Percentiles rank a stretch among this genome's conserved stretches.
Conservation (phyloP, 2,888 invertebrate genomes). For the Polydesmus complanatus region DNA sequence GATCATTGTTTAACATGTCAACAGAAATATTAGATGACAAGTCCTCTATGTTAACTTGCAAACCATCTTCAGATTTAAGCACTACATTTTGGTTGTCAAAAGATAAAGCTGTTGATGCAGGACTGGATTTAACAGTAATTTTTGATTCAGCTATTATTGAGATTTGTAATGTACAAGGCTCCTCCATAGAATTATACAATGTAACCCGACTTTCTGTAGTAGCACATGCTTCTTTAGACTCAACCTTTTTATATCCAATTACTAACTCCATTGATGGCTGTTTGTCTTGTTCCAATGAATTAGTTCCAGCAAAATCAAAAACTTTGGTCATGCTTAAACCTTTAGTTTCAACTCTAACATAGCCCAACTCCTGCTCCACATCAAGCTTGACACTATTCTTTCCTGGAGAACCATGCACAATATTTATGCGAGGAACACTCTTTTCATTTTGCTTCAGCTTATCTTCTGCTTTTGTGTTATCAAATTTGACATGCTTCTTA, state of each 20-base stretch:
- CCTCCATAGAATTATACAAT: conserved; percentile 9
- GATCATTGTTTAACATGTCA: background rate
- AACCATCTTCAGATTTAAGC: background rate
- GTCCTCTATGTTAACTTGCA: background rate
- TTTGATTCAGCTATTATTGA: conserved; percentile 16
- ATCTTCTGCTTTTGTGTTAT: too few species aligned
- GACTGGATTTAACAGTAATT: conserved; percentile 14
- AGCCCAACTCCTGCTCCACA: conserved; percentile 1
- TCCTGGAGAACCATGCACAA: too few species aligned
- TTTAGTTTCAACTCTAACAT: conserved; percentile 4
- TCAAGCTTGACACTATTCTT: too few species aligned
- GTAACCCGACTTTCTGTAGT: conserved; percentile 16
- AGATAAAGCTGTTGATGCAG: background rate
- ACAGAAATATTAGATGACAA: background rate
- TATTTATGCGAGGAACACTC: too few species aligned
- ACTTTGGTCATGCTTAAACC: too few species aligned
- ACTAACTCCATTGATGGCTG: conserved; percentile 15
- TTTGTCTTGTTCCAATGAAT: background rate
- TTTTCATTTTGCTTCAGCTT: too few species aligned
- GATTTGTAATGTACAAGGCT: conserved; percentile 13
- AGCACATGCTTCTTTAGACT: conserved; percentile 17
- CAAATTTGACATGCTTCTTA: too few species aligned
- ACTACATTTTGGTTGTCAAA: background rate
- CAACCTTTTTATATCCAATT: conserved; percentile 17
- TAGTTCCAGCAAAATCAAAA: background rate